Evolutionary conservation across 2,888 invertebrate genomes (phyloP).

Genomic region (Allolobophora icterica): DNA sequence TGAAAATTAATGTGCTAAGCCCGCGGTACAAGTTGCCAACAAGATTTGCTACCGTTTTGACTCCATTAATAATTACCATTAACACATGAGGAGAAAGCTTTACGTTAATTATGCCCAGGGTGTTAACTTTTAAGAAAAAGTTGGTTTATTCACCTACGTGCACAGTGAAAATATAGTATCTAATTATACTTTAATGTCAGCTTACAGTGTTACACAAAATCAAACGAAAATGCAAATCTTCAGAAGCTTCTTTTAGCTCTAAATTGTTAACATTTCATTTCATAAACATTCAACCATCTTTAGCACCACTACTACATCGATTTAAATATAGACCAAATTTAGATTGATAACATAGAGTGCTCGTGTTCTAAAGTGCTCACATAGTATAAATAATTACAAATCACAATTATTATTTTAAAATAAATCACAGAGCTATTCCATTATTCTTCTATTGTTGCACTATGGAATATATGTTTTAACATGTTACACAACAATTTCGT

Average conservation of each 20-base stretch:
- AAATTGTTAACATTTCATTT: conserved; percentile 6
- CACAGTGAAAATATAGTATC: background rate
- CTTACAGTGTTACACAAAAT: conserved; percentile 5
- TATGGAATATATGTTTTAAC: too few relatives aligned
- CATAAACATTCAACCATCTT: conserved; percentile 10
- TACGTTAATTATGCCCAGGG: background rate
- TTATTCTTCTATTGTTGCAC: too few relatives aligned
- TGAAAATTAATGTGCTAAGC: background rate
- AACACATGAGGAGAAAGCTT: background rate
- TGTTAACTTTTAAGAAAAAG: background rate
- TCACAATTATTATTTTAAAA: too few relatives aligned
- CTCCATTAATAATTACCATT: background rate
- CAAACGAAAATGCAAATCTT: background rate
- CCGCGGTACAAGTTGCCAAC: background rate
- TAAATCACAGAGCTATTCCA: too few relatives aligned
- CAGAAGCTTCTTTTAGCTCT: background rate
- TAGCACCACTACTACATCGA: background rate
- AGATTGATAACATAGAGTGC: background rate
- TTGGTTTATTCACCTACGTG: background rate
- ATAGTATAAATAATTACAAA: too few relatives aligned
- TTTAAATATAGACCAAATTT: background rate
- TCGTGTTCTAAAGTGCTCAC: too few relatives aligned
- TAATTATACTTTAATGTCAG: background rate
- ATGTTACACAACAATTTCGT: too few relatives aligned
- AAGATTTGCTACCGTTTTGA: background rate